These are phyloP conservation scores for Bovichtus variegatus DNA, from an alignment of 2,797 vertebrate genomes.

Conservation along the genomic window DNA sequence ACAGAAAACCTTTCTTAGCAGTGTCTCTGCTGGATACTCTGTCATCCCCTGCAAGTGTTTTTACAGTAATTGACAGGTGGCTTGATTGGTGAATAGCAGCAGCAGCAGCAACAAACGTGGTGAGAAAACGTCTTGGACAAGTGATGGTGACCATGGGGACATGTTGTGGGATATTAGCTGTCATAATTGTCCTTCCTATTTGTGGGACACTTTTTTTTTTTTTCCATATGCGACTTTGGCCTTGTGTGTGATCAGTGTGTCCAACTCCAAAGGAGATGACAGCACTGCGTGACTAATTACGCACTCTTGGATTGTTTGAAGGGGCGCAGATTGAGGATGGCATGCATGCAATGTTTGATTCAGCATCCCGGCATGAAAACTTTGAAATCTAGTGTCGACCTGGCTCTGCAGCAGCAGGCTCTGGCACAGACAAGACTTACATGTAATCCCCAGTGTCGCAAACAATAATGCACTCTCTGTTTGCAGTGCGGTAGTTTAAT, in stretches of 20 bases:
- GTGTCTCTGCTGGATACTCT: constrained; percentile 17
- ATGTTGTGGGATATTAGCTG: constrained; percentile 48
- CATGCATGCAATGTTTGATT: constrained; percentile 76
- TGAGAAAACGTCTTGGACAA: constrained; percentile 24
- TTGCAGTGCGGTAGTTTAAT: constrained; percentile 35
- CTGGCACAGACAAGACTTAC: constrained; percentile 53
- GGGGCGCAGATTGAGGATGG: constrained; percentile 71
- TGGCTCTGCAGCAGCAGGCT: constrained; percentile 62
- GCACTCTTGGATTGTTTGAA: constrained; percentile 72
- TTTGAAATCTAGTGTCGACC: constrained; percentile 66
- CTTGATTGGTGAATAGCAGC: constrained; percentile 47
- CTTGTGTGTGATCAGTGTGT: constrained; percentile 44
- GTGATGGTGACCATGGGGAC: constrained; percentile 15
- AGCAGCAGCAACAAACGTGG: constrained; percentile 11
- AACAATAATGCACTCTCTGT: constrained; percentile 48
- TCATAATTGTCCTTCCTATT: constrained; percentile 53
- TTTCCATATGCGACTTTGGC: constrained; percentile 49
- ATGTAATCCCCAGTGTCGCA: constrained; percentile 58
- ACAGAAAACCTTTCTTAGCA: constrained; percentile 44
- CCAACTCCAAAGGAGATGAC: constrained; percentile 44
- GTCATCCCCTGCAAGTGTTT: constrained; percentile 38
- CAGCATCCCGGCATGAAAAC: constrained; percentile 64
- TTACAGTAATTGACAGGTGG: constrained; percentile 56
- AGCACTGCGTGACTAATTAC: constrained; percentile 73
- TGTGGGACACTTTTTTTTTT: constrained; percentile 53